Evolutionary conservation across 2,797 vertebrate genomes (phyloP).

Genomic region (Acomys russatus): DNA sequence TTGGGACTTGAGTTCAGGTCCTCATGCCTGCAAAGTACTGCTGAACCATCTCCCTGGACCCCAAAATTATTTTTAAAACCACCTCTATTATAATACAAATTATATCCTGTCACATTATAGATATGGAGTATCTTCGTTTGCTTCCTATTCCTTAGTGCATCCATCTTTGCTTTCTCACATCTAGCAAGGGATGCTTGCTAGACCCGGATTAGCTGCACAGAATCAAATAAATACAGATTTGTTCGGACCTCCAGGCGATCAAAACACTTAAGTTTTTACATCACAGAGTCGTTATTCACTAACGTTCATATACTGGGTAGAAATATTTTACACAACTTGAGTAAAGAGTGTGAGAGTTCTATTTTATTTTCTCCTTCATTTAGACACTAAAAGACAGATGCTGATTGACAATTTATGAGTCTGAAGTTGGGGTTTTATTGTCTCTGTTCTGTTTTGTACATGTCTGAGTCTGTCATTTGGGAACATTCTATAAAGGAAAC

Average conservation of each 20-base stretch:
- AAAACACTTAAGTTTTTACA: neutral
- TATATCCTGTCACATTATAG: neutral
- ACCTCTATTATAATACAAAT: neutral
- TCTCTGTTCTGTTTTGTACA: constrained; percentile 36
- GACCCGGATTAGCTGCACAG: neutral
- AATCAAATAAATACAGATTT: neutral
- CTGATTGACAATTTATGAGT: constrained; percentile 53
- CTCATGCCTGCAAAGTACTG: neutral
- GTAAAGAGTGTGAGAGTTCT: constrained; percentile 47
- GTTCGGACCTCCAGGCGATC: neutral
- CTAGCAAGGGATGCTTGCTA: neutral
- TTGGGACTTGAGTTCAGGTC: neutral
- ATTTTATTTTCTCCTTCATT: constrained; percentile 17
- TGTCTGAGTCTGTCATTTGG: constrained; percentile 59
- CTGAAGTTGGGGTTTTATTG: constrained; percentile 56
- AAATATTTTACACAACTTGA: constrained; percentile 13
- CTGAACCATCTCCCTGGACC: neutral
- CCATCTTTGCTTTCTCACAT: neutral
- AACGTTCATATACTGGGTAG: neutral
- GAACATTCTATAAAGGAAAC: constrained; percentile 62
- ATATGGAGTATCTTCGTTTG: neutral
- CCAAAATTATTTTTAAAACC: neutral
- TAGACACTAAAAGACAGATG: constrained; percentile 31
- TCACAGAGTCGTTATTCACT: neutral
- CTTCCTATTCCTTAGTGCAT: neutral